A percentile compares a stretch with the other conserved stretches of the same genome.
Evolutionary conservation across 2,113 vertebrate genomes (phyloP).

Genomic region (Tylochromis polylepis): DNA sequence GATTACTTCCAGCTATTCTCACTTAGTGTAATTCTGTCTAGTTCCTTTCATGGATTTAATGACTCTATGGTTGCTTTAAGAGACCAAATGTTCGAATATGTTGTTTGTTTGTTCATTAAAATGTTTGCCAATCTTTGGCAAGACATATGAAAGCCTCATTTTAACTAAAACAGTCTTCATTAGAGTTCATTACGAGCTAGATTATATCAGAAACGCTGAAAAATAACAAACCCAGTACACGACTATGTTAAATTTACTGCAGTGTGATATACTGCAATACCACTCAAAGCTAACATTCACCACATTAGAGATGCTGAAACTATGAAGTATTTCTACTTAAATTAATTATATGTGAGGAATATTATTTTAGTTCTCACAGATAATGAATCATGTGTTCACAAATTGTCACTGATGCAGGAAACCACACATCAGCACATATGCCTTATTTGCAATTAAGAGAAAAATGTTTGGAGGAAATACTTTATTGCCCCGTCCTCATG

Average conservation of each 20-base stretch:
- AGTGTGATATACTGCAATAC: not conserved
- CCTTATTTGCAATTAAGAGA: not conserved
- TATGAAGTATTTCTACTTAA: too few species aligned
- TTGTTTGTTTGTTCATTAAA: not conserved
- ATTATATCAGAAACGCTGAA: too few species aligned
- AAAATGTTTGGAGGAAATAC: not conserved
- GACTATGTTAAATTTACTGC: not conserved
- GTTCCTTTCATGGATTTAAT: not conserved
- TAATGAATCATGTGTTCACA: too few species aligned
- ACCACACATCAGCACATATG: too few species aligned
- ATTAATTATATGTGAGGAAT: too few species aligned
- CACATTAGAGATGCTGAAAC: too few species aligned
- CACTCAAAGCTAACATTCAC: too few species aligned
- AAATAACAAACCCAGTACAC: too few species aligned
- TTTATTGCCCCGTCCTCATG: not conserved
- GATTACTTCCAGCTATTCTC: not conserved
- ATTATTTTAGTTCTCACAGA: too few species aligned
- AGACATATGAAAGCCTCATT: not conserved
- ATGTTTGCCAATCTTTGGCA: not conserved
- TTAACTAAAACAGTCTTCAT: not conserved
- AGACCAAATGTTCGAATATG: not conserved
- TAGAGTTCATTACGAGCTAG: too few species aligned
- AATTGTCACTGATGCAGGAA: too few species aligned
- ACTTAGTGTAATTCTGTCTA: not conserved
- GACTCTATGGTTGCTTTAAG: too few species aligned